These are phyloP conservation scores for Chorisops tibialis DNA, from an alignment of 2,888 invertebrate species.

Conservation along the genomic window DNA sequence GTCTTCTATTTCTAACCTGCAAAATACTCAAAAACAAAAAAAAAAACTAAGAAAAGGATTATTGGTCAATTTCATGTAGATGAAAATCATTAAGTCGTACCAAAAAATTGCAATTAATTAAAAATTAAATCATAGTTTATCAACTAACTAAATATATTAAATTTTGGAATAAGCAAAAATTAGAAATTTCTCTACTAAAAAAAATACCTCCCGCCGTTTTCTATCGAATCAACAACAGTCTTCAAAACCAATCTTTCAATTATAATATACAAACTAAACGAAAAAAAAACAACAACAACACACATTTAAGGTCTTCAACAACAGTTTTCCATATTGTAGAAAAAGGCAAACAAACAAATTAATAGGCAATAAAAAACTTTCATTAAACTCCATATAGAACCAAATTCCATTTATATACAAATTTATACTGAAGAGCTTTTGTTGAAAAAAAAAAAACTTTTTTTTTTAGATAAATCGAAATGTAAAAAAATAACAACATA, in stretches of 20 bases:
- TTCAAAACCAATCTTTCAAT: neutral
- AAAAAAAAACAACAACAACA: neutral
- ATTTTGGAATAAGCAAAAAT: neutral
- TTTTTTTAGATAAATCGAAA: neutral
- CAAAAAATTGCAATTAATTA: slow-evolving; percentile 9
- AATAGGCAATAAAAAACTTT: slow-evolving; percentile 27
- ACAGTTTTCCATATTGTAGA: neutral
- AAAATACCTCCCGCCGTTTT: slow-evolving; percentile 20
- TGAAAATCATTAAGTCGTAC: slow-evolving; percentile 2
- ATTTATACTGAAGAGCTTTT: slow-evolving; percentile 16
- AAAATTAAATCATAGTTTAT: neutral
- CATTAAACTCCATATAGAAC: slow-evolving; percentile 19
- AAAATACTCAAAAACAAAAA: neutral
- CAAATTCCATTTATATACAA: slow-evolving; percentile 14
- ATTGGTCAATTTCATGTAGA: slow-evolving; percentile 8
- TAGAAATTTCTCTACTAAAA: neutral
- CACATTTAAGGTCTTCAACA: neutral
- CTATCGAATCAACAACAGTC: slow-evolving; percentile 15
- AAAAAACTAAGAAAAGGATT: neutral
- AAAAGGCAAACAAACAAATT: slow-evolving; percentile 29
- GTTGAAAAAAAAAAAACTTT: neutral
- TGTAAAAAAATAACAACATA: neutral
- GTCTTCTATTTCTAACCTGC: neutral
- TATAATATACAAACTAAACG: neutral
- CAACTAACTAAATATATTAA: neutral